These are phyloP conservation scores for Condylura cristata DNA, from an alignment of 2,113 vertebrate genomes.

Conservation along the genomic window DNA sequence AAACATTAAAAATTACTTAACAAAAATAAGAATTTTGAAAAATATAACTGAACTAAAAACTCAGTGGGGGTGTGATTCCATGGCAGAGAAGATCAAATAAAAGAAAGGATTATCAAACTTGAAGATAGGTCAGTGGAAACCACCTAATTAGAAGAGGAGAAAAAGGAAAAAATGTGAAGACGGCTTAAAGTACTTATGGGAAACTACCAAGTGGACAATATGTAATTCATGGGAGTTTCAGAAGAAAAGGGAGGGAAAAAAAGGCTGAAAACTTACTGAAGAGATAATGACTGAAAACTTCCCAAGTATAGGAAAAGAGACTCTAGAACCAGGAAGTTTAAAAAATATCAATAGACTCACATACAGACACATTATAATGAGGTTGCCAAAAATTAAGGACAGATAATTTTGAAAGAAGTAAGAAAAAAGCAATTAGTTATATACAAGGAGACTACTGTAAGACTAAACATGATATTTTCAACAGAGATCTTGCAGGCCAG, in stretches of 20 bases:
- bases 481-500: neutral
- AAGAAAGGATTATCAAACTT: neutral
- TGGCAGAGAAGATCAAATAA: neutral
- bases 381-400: neutral
- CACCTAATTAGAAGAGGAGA: neutral
- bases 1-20: neutral
- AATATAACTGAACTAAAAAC: neutral
- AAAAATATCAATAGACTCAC: neutral
- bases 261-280: neutral
- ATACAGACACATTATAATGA: neutral
- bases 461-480: neutral
- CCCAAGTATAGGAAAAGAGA: neutral
- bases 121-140: neutral
- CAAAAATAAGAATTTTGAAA: neutral
- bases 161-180: neutral
- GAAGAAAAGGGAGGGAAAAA: neutral
- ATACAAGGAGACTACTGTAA: neutral
- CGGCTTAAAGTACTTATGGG: neutral
- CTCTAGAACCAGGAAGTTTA: neutral
- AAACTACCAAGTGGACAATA: neutral
- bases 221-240: neutral
- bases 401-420: neutral
- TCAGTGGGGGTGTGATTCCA: neutral
- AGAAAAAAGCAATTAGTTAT: neutral
- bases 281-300: neutral